Evolutionary conservation across 2,888 invertebrate species (phyloP).

Genomic region (Meiosimyza platycephala): DNA sequence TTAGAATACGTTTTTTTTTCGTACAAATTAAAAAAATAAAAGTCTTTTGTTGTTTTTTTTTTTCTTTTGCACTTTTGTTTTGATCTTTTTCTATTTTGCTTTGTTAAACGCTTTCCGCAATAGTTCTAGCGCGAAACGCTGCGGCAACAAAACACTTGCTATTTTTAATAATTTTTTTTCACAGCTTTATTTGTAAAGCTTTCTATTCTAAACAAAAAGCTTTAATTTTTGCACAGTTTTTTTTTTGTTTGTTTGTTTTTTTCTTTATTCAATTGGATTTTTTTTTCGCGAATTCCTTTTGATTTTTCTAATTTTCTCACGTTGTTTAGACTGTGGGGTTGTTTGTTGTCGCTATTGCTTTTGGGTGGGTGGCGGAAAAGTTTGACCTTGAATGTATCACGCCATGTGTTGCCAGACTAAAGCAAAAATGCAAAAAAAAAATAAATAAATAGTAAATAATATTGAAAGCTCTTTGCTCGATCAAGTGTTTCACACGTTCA

Average conservation of each 20-base stretch:
- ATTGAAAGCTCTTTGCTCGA: neutral
- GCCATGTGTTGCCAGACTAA: slow-evolving; percentile 56
- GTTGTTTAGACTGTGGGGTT: neutral
- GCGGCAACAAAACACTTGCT: neutral
- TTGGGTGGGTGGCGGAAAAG: slow-evolving; percentile 48
- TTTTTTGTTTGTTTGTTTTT: too few species aligned
- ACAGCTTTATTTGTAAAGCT: neutral
- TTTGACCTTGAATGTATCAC: slow-evolving; percentile 64
- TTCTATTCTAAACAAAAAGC: neutral
- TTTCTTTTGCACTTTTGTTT: neutral
- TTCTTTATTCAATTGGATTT: slow-evolving; percentile 2
- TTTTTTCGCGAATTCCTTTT: slow-evolving; percentile 20
- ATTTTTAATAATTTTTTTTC: too few species aligned
- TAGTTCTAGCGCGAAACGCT: neutral
- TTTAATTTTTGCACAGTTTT: neutral
- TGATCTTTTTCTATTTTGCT: too few species aligned
- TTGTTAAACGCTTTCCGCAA: too few species aligned
- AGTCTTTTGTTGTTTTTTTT: neutral
- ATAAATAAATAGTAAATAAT: neutral
- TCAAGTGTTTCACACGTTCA: neutral
- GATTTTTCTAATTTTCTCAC: neutral
- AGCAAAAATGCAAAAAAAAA: slow-evolving; percentile 9
- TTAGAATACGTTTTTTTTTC: too few species aligned
- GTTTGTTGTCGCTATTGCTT: too few species aligned
- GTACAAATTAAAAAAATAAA: neutral